These are phyloP conservation scores for Onthophagus taurus DNA, from an alignment of 1,140 invertebrate species.

Conservation along the genomic window DNA sequence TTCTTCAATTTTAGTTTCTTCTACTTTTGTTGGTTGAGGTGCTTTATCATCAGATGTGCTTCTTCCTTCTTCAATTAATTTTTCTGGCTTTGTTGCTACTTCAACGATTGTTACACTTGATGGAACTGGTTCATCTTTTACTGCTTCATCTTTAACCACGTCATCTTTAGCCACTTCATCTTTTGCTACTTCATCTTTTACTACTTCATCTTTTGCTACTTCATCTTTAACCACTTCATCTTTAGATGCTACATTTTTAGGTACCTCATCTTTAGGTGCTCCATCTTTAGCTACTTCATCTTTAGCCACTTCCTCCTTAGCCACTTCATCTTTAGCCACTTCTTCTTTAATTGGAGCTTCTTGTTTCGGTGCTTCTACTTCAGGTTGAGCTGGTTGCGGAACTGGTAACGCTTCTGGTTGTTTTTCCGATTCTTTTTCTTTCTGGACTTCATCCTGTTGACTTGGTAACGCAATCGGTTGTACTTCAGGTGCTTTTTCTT, in stretches of 20 bases:
- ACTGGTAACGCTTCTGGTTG: constrained; percentile 23
- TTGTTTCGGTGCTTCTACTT: constrained; percentile 4
- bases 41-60: no score
- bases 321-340: constrained; percentile 10
- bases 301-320: constrained; percentile 29
- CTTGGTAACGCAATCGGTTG: constrained; percentile 11
- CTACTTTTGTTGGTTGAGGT: no score
- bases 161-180: constrained; percentile 17
- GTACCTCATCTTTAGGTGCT: constrained; percentile 12
- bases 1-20: no score
- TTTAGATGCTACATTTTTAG: constrained; percentile 3
- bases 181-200: constrained; percentile 10
- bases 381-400: constrained; percentile 7
- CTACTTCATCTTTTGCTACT: constrained; percentile 17
- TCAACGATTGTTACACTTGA: constrained; percentile 18
- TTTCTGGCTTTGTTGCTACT: constrained; percentile 22
- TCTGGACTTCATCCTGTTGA: not conserved
- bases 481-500: constrained; percentile 28
- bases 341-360: constrained; percentile 9
- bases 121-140: constrained; percentile 3
- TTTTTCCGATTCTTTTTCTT: constrained; percentile 18
- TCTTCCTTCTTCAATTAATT: constrained; percentile 27
- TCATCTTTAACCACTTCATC: constrained; percentile 12
- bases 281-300: constrained; percentile 20
- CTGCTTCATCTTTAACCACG: constrained; percentile 14